phyloP scores from a whole-genome alignment of 1,140 invertebrate species.

The Lamellibrachia luymesi region DNA sequence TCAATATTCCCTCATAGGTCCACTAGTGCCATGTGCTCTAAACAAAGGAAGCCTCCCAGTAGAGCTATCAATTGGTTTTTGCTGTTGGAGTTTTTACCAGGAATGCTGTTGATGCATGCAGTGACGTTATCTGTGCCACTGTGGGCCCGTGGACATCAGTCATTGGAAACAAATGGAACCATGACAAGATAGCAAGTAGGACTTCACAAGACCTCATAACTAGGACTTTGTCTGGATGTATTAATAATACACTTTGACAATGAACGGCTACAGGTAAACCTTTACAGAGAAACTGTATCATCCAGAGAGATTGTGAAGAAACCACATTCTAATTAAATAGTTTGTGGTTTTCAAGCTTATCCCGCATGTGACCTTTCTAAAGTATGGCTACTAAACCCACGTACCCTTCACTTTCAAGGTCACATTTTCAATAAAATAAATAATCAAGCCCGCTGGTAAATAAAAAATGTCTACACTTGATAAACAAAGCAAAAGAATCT shows the following conservation, averaged over 20 bases:
- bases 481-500: too few species aligned
- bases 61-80: background rate
- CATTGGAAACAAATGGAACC: background rate
- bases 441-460: too few species aligned
- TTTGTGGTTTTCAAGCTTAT: too few species aligned
- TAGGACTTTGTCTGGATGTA: background rate
- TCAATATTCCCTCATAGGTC: background rate
- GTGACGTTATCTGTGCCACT: background rate
- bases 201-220: background rate
- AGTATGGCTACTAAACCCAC: too few species aligned
- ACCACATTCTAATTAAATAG: too few species aligned
- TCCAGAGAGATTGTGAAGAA: too few species aligned
- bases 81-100: background rate
- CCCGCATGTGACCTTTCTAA: too few species aligned
- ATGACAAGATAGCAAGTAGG: background rate
- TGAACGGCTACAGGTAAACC: background rate
- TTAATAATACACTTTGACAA: background rate
- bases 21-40: background rate
- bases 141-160: background rate
- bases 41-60: background rate
- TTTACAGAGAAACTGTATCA: too few species aligned
- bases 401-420: too few species aligned
- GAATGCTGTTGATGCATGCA: background rate
- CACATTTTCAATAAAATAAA: too few species aligned
- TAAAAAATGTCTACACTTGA: too few species aligned